Base-by-base conservation (phyloP, 2,797 vertebrate genomes). In the Amphiprion clarkii region DNA sequence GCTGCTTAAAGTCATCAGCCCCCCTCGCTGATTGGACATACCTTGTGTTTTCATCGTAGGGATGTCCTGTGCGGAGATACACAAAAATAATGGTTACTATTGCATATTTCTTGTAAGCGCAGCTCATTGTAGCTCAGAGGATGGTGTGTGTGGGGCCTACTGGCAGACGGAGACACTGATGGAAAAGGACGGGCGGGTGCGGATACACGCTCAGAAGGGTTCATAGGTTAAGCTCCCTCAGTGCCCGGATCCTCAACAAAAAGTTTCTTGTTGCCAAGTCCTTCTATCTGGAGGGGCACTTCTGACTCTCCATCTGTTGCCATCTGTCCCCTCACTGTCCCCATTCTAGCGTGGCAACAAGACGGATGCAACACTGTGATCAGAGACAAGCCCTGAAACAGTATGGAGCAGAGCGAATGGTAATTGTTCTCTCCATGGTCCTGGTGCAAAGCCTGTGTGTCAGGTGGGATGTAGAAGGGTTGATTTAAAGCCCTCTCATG, bases 241-340 rank as follows among this genome's bases (percentile, higher is more conserved):
- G 73, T 91, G 91, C 92, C 89, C 79, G 66, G 86, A 87, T 87
- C 90, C 84, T 80, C 88, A 87, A 92, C 91, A 90, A 90, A 94
- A 91, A 90, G 40, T 76, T 85, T 85, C 72, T 58, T 68, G 60
- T 76, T 90, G 94, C 94, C 94, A 95, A 93, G 87, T 89, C 81
- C 79, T 87, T 57, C 78, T 93, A 90, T 92, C 95, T 93, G 88
- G 88, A 94, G 93, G 94, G 93, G 88, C 83, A 76, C 85, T 91
- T 93, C 85, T 92, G 92, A 93, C 79, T 91, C 89, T 92, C 94
- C 94, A 94, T 95, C 94, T 95, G 94, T 77, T 89, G 90, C 95
- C 95, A 95, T 95, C 94, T 96, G 95, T 92, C 85, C 84, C 75
- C 58, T 81, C 81, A 44, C 83, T 93, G 91, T 91, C 89, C 92